phyloP scores from a whole-genome alignment of 2,797 vertebrate species.

The Platyrinchus mystaceus region DNA sequence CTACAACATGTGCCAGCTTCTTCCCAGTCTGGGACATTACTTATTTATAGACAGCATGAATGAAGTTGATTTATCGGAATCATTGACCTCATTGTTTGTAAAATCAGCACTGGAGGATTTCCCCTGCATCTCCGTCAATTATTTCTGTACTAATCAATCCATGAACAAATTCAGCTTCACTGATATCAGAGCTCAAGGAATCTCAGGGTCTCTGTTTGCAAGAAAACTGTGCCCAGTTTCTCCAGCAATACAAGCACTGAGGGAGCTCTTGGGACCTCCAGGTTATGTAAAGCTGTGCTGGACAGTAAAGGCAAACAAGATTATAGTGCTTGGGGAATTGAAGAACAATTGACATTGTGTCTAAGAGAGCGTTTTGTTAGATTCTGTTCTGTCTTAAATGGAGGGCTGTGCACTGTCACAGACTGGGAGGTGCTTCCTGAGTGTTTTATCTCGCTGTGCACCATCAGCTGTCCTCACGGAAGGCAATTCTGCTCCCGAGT shows the following conservation, averaged over 20 bases:
- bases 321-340: background rate
- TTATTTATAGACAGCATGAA: conserved; percentile 51
- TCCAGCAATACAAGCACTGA: background rate
- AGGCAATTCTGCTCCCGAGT: background rate
- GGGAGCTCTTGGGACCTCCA: background rate
- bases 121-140: background rate
- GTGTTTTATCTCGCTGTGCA: background rate
- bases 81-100: conserved; percentile 18
- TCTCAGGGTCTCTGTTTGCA: background rate
- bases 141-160: conserved; percentile 15
- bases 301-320: background rate
- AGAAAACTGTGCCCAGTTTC: background rate
- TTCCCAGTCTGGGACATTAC: background rate
- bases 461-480: background rate
- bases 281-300: background rate
- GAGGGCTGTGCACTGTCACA: background rate
- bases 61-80: conserved; percentile 19
- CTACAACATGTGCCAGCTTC: conserved; percentile 4
- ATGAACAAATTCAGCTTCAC: background rate
- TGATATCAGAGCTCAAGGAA: background rate
- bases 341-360: background rate
- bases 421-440: conserved; percentile 14
- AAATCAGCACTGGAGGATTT: conserved; percentile 32
- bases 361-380: background rate
- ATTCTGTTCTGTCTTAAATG: background rate